phyloP scores from a whole-genome alignment of 2,888 invertebrate genomes.

The Cerastis rubricosa region DNA sequence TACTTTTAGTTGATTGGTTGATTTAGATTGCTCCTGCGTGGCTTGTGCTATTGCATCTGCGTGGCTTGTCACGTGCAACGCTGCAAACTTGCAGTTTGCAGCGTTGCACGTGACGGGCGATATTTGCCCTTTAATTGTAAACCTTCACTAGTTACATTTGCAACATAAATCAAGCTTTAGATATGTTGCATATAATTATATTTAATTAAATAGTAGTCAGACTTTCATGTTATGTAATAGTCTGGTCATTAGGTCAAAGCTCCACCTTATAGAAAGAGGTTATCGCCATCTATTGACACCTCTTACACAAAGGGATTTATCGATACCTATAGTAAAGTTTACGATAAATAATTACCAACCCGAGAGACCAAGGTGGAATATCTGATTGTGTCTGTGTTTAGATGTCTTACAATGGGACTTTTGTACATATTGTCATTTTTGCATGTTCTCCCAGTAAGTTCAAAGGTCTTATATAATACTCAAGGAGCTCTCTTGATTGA shows the following conservation, averaged over 20 bases:
- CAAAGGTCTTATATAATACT: too few relatives aligned
- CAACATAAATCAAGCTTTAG: conserved; percentile 31
- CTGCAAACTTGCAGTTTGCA: conserved; percentile 47
- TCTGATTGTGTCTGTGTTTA: not conserved
- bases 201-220: conserved; percentile 2
- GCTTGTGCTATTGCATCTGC: conserved; percentile 51
- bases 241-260: conserved; percentile 23
- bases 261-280: not conserved
- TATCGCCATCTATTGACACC: conserved; percentile 10
- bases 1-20: conserved; percentile 44
- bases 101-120: conserved; percentile 38
- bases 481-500: too few relatives aligned
- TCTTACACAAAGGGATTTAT: conserved; percentile 7
- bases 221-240: conserved; percentile 26
- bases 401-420: too few relatives aligned
- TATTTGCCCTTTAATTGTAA: conserved; percentile 46
- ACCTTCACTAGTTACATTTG: conserved; percentile 36
- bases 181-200: conserved; percentile 1
- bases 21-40: conserved; percentile 38
- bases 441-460: too few relatives aligned
- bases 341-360: not conserved
- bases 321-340: not conserved
- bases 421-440: too few relatives aligned
- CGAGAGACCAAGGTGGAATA: not conserved
- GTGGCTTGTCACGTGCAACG: conserved; percentile 50